These are phyloP conservation scores for Pangasius djambal DNA, from an alignment of 2,797 vertebrate genomes.

Conservation along the genomic window DNA sequence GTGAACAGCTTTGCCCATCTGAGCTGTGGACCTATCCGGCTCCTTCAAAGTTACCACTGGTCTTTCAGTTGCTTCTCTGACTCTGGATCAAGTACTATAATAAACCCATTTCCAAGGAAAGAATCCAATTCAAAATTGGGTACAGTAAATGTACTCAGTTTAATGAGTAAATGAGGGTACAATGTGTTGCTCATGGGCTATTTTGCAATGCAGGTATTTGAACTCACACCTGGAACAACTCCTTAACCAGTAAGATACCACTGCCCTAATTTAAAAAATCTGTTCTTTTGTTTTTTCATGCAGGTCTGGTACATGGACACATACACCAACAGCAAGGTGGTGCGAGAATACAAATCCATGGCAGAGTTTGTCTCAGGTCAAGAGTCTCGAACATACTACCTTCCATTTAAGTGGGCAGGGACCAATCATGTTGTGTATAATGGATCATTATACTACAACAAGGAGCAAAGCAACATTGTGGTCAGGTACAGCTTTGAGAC, in stretches of 20 bases:
- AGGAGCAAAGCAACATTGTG: constrained; percentile 98
- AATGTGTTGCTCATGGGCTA: background rate
- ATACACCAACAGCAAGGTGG: constrained; percentile 96
- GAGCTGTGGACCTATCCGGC: background rate
- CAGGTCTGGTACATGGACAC: constrained; percentile 99
- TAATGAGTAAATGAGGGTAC: background rate
- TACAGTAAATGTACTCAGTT: background rate
- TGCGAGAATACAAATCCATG: constrained; percentile 92
- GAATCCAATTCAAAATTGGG: background rate
- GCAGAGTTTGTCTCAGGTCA: constrained; percentile 89
- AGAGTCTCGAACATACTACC: constrained; percentile 94
- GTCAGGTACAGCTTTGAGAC: constrained; percentile 96
- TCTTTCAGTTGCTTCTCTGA: background rate
- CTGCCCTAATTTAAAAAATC: background rate
- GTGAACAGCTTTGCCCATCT: background rate
- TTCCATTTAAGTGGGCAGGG: constrained; percentile 98
- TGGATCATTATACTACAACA: constrained; percentile 97
- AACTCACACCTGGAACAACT: background rate
- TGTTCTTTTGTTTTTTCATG: constrained; percentile 47
- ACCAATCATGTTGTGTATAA: constrained; percentile 98
- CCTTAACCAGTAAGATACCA: background rate
- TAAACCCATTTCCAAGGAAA: background rate
- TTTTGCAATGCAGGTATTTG: background rate
- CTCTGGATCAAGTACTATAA: background rate
- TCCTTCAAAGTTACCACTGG: background rate